These are phyloP conservation scores for Neoarius graeffei DNA, from an alignment of 2,113 vertebrate genomes.

Conservation along the genomic window DNA sequence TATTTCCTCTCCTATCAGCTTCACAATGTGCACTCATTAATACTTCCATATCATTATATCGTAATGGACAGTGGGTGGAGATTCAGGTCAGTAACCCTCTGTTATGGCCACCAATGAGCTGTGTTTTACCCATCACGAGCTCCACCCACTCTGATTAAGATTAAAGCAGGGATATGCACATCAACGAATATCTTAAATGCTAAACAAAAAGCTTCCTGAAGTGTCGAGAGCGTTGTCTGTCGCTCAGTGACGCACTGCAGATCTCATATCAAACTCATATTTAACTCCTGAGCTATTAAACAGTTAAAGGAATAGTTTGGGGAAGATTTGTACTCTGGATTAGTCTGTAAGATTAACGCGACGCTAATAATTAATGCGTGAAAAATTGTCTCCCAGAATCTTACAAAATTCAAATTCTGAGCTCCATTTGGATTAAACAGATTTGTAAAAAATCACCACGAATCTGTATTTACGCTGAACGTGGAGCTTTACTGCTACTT, in stretches of 20 bases:
- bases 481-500: not conserved
- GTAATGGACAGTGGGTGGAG: not conserved
- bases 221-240: not conserved
- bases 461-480: not conserved
- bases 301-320: constrained; percentile 9
- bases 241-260: not conserved
- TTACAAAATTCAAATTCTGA: not conserved
- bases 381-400: not conserved
- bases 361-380: not conserved
- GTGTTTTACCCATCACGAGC: not conserved
- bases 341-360: not conserved
- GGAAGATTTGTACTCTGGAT: not conserved
- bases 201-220: not conserved
- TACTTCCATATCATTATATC: constrained; percentile 1
- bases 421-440: not conserved
- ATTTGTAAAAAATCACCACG: not conserved
- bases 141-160: constrained; percentile 1
- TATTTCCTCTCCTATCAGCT: not conserved
- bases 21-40: not conserved
- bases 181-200: not conserved
- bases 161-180: not conserved
- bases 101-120: not conserved
- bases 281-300: not conserved
- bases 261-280: not conserved
- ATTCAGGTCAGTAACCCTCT: not conserved